phyloP scores from a whole-genome alignment of 2,888 invertebrate genomes.

The Calliopum simillimum region DNA sequence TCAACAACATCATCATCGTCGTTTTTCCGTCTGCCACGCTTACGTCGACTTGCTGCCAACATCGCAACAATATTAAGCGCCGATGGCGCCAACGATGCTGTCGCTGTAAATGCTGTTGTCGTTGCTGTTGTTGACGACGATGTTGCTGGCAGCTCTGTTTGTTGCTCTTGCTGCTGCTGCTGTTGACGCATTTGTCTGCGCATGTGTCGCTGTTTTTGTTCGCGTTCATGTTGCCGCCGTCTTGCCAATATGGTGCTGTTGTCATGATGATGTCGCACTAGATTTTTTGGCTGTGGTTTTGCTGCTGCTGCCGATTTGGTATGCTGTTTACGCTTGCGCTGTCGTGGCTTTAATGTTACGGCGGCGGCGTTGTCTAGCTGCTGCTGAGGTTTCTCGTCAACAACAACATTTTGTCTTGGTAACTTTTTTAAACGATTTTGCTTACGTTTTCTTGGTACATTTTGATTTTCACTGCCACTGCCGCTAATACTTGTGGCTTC shows the following conservation, averaged over 20 bases:
- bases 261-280: conserved; percentile 61
- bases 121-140: conserved; percentile 56
- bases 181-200: conserved; percentile 52
- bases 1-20: conserved; percentile 39
- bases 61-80: conserved; percentile 62
- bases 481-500: not conserved
- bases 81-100: conserved; percentile 58
- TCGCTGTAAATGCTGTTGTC: conserved; percentile 59
- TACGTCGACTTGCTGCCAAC: conserved; percentile 61
- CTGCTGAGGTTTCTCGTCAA: conserved; percentile 20
- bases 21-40: conserved; percentile 62
- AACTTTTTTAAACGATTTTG: conserved; percentile 11
- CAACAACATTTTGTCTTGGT: not conserved
- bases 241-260: conserved; percentile 53
- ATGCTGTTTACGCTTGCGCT: conserved; percentile 47
- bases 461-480: conserved; percentile 34
- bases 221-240: conserved; percentile 51
- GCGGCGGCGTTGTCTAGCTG: conserved; percentile 10
- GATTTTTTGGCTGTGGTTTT: conserved; percentile 57
- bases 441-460: conserved; percentile 1
- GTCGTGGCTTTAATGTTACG: conserved; percentile 44
- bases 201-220: conserved; percentile 50
- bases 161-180: conserved; percentile 28
- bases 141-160: conserved; percentile 58
- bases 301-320: conserved; percentile 45